Percentiles rank a stretch among this genome's conserved stretches.
Conservation (phyloP, 2,113 vertebrate genomes). For the Psittacula cyanocephala region DNA sequence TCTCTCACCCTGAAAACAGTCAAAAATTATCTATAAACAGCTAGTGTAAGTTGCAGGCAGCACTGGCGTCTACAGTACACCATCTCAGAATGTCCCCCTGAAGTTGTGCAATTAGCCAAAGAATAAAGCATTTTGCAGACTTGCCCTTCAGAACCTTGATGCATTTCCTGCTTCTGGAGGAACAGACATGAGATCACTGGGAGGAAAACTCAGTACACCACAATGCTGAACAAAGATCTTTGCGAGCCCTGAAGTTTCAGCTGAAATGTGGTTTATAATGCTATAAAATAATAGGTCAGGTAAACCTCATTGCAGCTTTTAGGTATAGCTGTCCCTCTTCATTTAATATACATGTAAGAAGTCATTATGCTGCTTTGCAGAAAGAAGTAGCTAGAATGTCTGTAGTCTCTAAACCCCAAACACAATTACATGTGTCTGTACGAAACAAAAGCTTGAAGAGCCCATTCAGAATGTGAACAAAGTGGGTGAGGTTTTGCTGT, state of each 20-base stretch:
- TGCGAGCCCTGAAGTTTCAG: background rate
- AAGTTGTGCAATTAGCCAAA: background rate
- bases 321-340: conserved; percentile 41
- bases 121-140: background rate
- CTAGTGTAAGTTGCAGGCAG: background rate
- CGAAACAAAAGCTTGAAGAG: conserved; percentile 24
- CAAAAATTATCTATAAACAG: background rate
- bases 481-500: background rate
- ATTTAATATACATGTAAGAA: conserved; percentile 34
- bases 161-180: background rate
- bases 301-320: conserved; percentile 29
- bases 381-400: conserved; percentile 21
- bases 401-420: conserved; percentile 50
- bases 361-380: conserved; percentile 16
- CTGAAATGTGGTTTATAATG: background rate
- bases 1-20: background rate
- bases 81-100: background rate
- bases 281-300: conserved; percentile 35
- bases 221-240: background rate
- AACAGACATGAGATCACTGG: background rate
- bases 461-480: background rate
- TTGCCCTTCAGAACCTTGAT: background rate
- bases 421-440: conserved; percentile 16
- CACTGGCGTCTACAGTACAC: background rate
- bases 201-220: background rate